phyloP scores from a whole-genome alignment of 2,797 vertebrate genomes.

The Brachymystax lenok region DNA sequence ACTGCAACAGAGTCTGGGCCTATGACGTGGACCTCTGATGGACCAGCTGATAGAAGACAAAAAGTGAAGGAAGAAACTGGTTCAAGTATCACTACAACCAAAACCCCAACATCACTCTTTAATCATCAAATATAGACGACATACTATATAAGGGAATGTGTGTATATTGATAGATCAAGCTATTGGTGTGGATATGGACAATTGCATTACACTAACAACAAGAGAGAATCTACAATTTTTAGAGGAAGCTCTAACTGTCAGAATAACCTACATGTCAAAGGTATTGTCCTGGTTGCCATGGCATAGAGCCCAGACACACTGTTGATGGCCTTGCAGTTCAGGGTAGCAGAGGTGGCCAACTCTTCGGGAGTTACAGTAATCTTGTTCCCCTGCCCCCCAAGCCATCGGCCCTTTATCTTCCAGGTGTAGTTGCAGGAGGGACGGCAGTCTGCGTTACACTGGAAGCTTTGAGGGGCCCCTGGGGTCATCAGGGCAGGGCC shows the following conservation, averaged over 20 bases:
- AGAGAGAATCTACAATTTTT: not conserved
- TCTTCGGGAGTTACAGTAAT: constrained; percentile 43
- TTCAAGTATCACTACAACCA: too few relatives aligned
- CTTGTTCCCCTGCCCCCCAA: constrained; percentile 42
- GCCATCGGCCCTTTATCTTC: constrained; percentile 42
- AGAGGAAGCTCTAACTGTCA: not conserved
- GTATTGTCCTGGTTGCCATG: constrained; percentile 6
- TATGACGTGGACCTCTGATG: constrained; percentile 35
- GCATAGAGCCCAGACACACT: constrained; percentile 47
- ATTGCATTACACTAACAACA: constrained; percentile 47
- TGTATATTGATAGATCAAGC: not conserved
- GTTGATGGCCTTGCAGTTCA: constrained; percentile 26
- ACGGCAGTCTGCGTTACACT: constrained; percentile 53
- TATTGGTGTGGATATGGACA: constrained; percentile 31
- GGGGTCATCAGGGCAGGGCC: constrained; percentile 44
- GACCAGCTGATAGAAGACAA: constrained; percentile 33
- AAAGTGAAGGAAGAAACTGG: constrained; percentile 31
- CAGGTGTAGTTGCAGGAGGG: constrained; percentile 60
- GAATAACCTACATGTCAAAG: constrained; percentile 44
- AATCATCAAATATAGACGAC: not conserved
- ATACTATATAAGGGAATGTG: constrained; percentile 23
- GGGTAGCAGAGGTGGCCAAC: not conserved
- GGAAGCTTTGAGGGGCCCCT: constrained; percentile 45
- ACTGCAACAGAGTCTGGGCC: constrained; percentile 24
- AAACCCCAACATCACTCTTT: not conserved